Base-by-base conservation (phyloP, 2,113 vertebrate genomes). In the Plectropomus leopardus region DNA sequence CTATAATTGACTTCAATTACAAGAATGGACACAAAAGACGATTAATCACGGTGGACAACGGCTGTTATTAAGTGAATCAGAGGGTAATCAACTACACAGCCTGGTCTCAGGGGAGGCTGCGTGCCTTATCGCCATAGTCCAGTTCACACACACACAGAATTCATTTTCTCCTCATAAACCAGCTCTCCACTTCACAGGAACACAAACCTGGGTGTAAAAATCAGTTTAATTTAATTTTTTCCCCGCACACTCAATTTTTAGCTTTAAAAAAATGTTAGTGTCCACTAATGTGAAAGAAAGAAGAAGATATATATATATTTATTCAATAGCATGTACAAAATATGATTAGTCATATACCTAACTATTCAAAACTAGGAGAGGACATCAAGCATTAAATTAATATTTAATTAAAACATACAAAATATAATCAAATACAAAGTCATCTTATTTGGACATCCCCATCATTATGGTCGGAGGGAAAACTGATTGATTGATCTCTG, bases 61-160 rank as follows among this genome's bases (percentile, higher is more conserved):
- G 73, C 82, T 42, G 19, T 82, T 82, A 74, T 78, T 66, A 74
- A 82, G 42, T 48, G 44, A 80, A 51, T 75, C 71, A 57, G 72
- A 83, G 55, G 44, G 60, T 83, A 81, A 86, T 89, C 65, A 58
- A 50, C 45, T 21, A 57, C 75, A 42, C 55, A 26, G 85, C 53
- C 13, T 24, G 13, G 66, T 77, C 85, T 61, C 82, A 17, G 32
- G 87, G 73, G 84, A 78, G 83, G 7, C 48, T 1, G 34, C 0
- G 16, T 0, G 60, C 30, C 67, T 87, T 92, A 90, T 91, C 89
- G 3, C 64, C 78, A 58, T 58, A 9, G 50, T 70, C 76, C 85
- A 89, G 86, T 73, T 45, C 67, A 1, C 85, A 16, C 57, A 60
- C 80, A 54, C 58, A 55, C 23, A 45, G n/a, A 71, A 42, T 64